Percentiles rank a stretch among this genome's conserved stretches.
Evolutionary conservation across 2,888 invertebrate species (phyloP).

Genomic region (Amblyjoppa proteus): DNA sequence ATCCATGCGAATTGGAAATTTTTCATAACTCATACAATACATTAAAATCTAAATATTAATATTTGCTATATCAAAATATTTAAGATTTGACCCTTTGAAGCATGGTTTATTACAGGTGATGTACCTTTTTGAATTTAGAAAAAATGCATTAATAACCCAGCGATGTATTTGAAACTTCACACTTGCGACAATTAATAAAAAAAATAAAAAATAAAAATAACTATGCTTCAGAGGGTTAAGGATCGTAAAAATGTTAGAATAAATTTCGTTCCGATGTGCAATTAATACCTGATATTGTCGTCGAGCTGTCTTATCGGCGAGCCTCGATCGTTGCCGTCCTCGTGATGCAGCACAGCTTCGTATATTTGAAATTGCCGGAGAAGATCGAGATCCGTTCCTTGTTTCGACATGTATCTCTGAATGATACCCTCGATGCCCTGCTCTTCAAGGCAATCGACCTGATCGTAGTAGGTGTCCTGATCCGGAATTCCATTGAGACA

Average conservation of each 20-base stretch:
- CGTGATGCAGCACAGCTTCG: conserved; percentile 96
- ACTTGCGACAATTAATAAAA: background rate
- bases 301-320: conserved; percentile 88
- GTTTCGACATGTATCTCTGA: conserved; percentile 95
- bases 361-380: conserved; percentile 97
- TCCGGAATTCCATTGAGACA: conserved; percentile 97
- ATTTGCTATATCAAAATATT: background rate
- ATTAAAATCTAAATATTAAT: background rate
- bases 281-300: conserved; percentile 86
- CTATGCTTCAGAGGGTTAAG: too few species aligned
- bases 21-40: too few species aligned
- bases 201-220: background rate
- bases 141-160: too few species aligned
- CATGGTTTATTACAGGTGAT: too few species aligned
- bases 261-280: background rate
- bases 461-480: conserved; percentile 98
- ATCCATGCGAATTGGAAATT: too few species aligned
- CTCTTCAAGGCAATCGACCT: conserved; percentile 97
- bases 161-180: too few species aligned
- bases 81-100: background rate
- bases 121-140: too few species aligned
- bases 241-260: too few species aligned
- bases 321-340: conserved; percentile 92
- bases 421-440: conserved; percentile 96
- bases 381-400: conserved; percentile 96